phyloP scores from a whole-genome alignment of 2,113 vertebrate genomes.

The Heptranchias perlo region DNA sequence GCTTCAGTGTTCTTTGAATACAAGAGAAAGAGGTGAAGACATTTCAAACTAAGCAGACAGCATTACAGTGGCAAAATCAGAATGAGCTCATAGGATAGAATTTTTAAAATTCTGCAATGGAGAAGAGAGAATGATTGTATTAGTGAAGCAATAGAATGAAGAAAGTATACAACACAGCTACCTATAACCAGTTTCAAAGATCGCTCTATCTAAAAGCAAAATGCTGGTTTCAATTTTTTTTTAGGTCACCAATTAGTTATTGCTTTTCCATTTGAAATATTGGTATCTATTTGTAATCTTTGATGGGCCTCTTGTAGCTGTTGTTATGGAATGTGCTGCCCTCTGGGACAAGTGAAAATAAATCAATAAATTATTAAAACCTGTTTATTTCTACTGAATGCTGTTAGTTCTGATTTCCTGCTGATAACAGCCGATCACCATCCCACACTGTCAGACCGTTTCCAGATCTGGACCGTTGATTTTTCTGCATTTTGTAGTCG shows the following conservation, averaged over 20 bases:
- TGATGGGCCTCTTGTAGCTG: background rate
- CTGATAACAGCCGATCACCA: background rate
- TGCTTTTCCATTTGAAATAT: background rate
- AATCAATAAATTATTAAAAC: background rate
- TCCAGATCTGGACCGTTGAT: background rate
- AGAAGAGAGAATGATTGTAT: background rate
- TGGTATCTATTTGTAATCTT: background rate
- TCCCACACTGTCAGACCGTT: background rate
- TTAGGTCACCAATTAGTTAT: background rate
- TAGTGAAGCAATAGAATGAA: background rate
- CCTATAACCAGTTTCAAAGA: too few species aligned
- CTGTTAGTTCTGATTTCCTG: background rate
- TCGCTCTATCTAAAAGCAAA: too few species aligned
- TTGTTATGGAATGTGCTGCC: background rate
- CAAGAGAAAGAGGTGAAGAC: background rate
- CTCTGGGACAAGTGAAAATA: background rate
- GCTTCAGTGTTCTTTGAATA: background rate
- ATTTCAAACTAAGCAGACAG: background rate
- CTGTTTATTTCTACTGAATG: background rate
- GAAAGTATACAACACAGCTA: background rate
- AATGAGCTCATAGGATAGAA: background rate
- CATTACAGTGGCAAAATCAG: background rate
- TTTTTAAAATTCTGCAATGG: background rate
- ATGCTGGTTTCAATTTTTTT: background rate
- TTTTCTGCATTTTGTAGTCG: background rate